Evolutionary conservation across 2,797 vertebrate genomes (phyloP), one percentile per base, ranked within the genome.

Genomic region (Prionace glauca): DNA sequence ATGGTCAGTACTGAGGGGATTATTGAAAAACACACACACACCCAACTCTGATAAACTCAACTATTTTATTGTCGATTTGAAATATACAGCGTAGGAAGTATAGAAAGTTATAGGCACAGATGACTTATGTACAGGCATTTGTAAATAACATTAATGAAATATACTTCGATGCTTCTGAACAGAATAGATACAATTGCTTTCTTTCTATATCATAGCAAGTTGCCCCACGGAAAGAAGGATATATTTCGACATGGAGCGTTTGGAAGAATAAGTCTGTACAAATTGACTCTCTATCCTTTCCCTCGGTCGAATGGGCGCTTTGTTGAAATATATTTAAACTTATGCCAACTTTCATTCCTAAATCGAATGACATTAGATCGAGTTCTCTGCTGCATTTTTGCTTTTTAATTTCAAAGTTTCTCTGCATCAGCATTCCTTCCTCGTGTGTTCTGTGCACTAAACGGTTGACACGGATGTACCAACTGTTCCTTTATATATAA

Each of bases 91-190:
- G 96, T 97, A 97, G 96, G 96, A 96, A 97, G 97, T 97, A 98
- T 97, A 96, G 96, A 98, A 98, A 98, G 96, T 96, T 97, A 65
- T 97, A 97, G 96, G 97, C 97, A 97, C 97, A 97, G 96, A 97
- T 96, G 22, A 97, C 95, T 97, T 97, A 95, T 96, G 94, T 97
- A 97, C 87, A 97, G 96, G 96, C 96, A 97, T 96, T 96, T 96
- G 67, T 69, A 96, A 98, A 96, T 96, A 97, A 98, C 93, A 74
- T 29, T 50, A 77, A 95, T 95, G 69, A 98, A 96, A 96, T 95
- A 77, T 84, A 96, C 94, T 96, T 96, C 96, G 95, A 96, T 96
- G 95, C 95, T 96, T 96, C 96, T 96, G 96, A 96, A 96, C 97
- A 96, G 96, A 96, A 96, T 96, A 96, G 96, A 96, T 96, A 97